These are phyloP conservation scores for Rhodinocichla rosea DNA, from an alignment of 2,113 vertebrate genomes.

Conservation along the genomic window DNA sequence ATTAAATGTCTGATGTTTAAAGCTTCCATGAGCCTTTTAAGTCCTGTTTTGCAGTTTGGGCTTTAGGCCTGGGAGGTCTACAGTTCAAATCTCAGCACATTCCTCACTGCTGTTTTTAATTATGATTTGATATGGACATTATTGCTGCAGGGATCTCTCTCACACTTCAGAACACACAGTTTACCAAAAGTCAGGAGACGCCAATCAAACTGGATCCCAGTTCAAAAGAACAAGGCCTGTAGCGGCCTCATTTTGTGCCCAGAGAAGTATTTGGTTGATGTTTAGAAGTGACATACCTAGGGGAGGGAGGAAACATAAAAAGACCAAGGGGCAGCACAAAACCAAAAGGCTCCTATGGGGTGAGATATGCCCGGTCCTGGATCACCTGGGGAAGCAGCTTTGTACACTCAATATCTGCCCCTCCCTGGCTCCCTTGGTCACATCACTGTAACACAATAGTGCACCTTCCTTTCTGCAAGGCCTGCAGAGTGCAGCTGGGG, in stretches of 20 bases:
- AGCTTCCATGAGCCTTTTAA: slow-evolving; percentile 63
- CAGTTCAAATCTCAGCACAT: slow-evolving; percentile 51
- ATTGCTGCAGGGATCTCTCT: slow-evolving; percentile 37
- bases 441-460: neutral
- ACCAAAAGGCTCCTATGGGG: neutral
- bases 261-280: slow-evolving; percentile 11
- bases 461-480: neutral
- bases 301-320: slow-evolving; percentile 1
- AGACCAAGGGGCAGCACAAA: neutral
- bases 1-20: slow-evolving; percentile 57
- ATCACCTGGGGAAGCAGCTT: neutral
- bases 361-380: neutral
- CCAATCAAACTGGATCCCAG: neutral
- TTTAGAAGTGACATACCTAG: slow-evolving; percentile 24
- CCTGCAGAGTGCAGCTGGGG: neutral
- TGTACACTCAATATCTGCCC: neutral
- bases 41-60: slow-evolving; percentile 44
- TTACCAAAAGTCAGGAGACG: slow-evolving; percentile 24
- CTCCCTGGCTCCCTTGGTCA: neutral
- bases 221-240: slow-evolving; percentile 20
- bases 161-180: slow-evolving; percentile 29
- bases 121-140: slow-evolving; percentile 55
- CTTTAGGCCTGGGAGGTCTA: slow-evolving; percentile 30
- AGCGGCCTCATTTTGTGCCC: slow-evolving; percentile 25
- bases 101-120: slow-evolving; percentile 49